A percentile compares a stretch with the other conserved stretches of the same genome.
Evolutionary conservation across 2,888 invertebrate genomes (phyloP).

Genomic region (Drosophila niveifrons): DNA sequence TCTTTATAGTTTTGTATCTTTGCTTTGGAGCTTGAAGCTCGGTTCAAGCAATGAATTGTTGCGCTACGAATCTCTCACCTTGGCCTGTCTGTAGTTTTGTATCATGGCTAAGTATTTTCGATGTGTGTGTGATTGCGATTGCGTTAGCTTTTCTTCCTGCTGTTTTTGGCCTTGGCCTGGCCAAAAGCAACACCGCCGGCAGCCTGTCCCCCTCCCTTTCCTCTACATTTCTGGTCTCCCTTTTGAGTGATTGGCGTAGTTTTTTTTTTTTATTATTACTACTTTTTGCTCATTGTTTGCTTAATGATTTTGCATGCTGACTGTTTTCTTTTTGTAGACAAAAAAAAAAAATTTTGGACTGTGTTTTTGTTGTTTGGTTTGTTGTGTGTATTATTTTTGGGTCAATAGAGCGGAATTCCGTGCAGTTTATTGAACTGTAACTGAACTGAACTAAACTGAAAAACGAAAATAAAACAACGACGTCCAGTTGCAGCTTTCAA

Average conservation of each 20-base stretch:
- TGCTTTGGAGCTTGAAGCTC: constrained; percentile 5
- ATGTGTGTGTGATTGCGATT: constrained; percentile 42
- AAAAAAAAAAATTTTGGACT: constrained; percentile 37
- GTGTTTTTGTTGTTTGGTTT: constrained; percentile 46
- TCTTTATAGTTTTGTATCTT: not conserved
- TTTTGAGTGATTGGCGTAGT: constrained; percentile 55
- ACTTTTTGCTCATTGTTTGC: constrained; percentile 63
- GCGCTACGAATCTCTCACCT: constrained; percentile 57
- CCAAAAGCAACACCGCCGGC: constrained; percentile 7
- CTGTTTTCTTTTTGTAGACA: constrained; percentile 34
- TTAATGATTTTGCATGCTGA: constrained; percentile 67
- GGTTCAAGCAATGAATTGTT: constrained; percentile 14
- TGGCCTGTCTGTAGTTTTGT: constrained; percentile 54
- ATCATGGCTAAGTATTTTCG: constrained; percentile 38
- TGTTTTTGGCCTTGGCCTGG: constrained; percentile 74
- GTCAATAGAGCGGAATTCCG: constrained; percentile 76
- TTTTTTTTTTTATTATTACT: constrained; percentile 11
- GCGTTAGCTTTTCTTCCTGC: constrained; percentile 67
- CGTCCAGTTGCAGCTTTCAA: constrained; percentile 20
- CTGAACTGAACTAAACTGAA: constrained; percentile 20
- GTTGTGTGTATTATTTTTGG: constrained; percentile 60
- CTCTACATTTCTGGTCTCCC: constrained; percentile 21
- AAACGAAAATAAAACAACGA: no score
- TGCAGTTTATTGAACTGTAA: constrained; percentile 72
- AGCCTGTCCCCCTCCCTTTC: not conserved